These are phyloP conservation scores for Dryobota labecula DNA, from an alignment of 2,888 invertebrate species.

Conservation along the genomic window DNA sequence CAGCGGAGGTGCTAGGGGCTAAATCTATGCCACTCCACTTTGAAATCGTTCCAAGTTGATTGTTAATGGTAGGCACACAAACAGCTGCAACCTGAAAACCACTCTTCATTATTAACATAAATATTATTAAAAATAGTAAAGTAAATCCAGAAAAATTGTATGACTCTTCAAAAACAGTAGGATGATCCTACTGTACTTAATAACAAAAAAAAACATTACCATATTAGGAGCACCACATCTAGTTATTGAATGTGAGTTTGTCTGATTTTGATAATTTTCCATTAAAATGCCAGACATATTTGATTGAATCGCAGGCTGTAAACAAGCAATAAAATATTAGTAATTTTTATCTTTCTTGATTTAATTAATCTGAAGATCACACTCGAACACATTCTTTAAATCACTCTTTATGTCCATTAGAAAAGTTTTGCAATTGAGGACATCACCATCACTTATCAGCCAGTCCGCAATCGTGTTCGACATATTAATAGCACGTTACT, in stretches of 20 bases:
- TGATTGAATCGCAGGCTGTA: neutral
- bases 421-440: neutral
- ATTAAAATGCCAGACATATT: neutral
- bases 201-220: neutral
- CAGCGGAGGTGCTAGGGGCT: neutral
- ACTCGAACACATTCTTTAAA: too few species aligned
- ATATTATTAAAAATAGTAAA: neutral
- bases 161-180: constrained; percentile 1
- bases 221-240: constrained; percentile 5
- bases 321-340: neutral
- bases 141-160: neutral
- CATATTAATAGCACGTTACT: neutral
- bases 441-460: too few species aligned
- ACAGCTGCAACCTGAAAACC: neutral
- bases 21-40: neutral
- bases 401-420: too few species aligned
- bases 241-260: neutral
- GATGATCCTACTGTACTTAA: too few species aligned
- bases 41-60: neutral
- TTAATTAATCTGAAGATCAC: too few species aligned
- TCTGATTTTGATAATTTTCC: neutral
- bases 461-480: too few species aligned
- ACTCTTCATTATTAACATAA: neutral
- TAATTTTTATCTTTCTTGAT: neutral
- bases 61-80: neutral